Evolutionary conservation across 2,888 invertebrate species (phyloP).

Genomic region (Aphodius granarius): DNA sequence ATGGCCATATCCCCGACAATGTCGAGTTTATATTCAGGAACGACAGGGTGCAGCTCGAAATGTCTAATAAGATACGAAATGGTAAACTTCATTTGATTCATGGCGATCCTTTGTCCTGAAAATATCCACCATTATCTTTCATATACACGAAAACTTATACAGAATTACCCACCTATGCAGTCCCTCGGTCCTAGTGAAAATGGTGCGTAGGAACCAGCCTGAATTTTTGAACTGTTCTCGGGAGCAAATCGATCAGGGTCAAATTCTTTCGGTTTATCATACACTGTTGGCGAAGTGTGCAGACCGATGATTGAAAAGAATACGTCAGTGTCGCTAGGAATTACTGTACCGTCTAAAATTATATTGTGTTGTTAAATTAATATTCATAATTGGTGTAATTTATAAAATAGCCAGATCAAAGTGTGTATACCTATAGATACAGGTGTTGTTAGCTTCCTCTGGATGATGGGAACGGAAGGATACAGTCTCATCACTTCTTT

Average conservation of each 20-base stretch:
- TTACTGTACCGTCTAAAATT: neutral
- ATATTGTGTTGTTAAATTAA: no score
- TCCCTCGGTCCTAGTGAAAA: neutral
- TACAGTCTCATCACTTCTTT: constrained; percentile 8
- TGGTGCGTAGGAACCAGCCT: neutral
- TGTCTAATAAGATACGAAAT: neutral
- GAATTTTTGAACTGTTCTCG: neutral
- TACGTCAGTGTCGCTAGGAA: neutral
- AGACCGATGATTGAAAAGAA: neutral
- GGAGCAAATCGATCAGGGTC: constrained; percentile 1
- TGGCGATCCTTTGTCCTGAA: neutral
- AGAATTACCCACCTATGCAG: neutral
- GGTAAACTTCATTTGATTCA: constrained; percentile 4
- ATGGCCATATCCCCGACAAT: neutral
- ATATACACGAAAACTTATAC: neutral
- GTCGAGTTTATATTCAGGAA: neutral
- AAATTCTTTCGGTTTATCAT: neutral
- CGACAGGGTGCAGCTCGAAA: neutral
- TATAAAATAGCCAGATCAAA: no score
- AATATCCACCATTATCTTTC: neutral
- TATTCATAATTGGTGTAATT: no score
- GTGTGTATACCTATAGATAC: neutral
- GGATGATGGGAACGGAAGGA: neutral
- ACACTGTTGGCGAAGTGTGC: neutral
- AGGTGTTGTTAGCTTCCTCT: neutral